phyloP scores from a whole-genome alignment of 2,888 invertebrate genomes.

The Torymus texanus region DNA sequence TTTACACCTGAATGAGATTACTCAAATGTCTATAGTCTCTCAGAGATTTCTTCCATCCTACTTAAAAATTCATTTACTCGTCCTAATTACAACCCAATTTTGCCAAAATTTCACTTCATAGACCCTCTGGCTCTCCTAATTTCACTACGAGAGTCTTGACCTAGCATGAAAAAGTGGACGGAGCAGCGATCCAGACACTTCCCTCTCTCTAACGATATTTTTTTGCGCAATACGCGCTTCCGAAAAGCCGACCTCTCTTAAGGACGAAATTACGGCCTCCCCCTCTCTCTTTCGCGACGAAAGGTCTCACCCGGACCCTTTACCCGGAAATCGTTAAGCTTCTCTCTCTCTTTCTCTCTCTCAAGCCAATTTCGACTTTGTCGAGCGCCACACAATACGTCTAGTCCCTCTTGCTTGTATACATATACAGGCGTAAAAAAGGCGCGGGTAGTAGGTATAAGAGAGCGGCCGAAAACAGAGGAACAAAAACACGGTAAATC shows the following conservation, averaged over 20 bases:
- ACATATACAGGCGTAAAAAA: constrained; percentile 35
- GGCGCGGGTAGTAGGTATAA: not conserved
- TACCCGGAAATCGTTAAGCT: constrained; percentile 70
- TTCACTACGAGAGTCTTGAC: constrained; percentile 7
- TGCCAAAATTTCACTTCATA: not conserved
- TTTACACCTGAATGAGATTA: too few relatives aligned
- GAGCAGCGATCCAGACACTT: not conserved
- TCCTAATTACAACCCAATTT: not conserved
- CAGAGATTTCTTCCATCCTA: too few relatives aligned
- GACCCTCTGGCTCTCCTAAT: constrained; percentile 17
- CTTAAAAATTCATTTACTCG: too few relatives aligned
- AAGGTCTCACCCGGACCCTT: constrained; percentile 55
- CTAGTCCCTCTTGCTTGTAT: constrained; percentile 34
- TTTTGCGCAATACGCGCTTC: constrained; percentile 58
- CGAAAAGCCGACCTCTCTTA: constrained; percentile 54
- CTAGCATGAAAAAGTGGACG: not conserved
- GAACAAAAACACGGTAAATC: constrained; percentile 47
- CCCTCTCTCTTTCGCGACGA: constrained; percentile 9
- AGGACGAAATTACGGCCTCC: constrained; percentile 55
- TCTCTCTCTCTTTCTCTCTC: constrained; percentile 35
- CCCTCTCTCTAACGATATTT: constrained; percentile 55
- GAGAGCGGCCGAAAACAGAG: constrained; percentile 19
- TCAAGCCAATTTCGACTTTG: constrained; percentile 63
- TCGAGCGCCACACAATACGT: constrained; percentile 57
- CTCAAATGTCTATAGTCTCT: too few relatives aligned